Evolutionary conservation across 1,140 invertebrate genomes (phyloP), one percentile per base, ranked within the genome.

Genomic region (Mercenaria mercenaria): DNA sequence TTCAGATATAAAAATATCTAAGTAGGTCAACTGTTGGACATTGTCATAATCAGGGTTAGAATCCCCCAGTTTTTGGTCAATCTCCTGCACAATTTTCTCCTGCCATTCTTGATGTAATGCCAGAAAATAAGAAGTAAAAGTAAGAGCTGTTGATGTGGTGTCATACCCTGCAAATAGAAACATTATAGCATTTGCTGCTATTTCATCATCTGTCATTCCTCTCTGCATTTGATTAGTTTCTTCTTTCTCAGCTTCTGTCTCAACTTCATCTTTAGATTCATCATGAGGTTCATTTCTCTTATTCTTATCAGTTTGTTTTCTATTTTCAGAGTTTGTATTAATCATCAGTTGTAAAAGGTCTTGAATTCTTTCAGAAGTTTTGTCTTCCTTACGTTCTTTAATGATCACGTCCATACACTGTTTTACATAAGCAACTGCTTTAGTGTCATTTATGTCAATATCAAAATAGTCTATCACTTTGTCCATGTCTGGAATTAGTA

Each of bases 111-210:
- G 86, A 59, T 97, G 92, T n/a, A 95, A 91, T 3, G 97, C 97
- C n/a, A 98, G 92, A 88, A 97, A 95, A 76, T 97, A 97, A 0
- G 96, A 93, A 0, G 96, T 93, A 90, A 97, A 97, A 0, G 96
- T 93, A 61, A 97, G 93, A 0, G 96, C 95, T 0, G 96, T 96
- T 0, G 97, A 95, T 0, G 97, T 96, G 0, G 97, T 97, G 93
- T 97, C 97, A 90, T 97, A 97, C 1, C 97, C 97, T 80, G 97
- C 97, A 0, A 96, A 95, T 87, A 97, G 97, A 91, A 98, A 98
- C 10, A 97, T 79, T 0, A 97, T 96, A 0, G 97, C 97, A 92
- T 98, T 97, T 0, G 97, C 96, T 1, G 97, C 96, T 20, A 98
- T 96, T 91, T 97, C 97, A 20, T 97, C 96, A 64, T 88, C 72